Evolutionary conservation across 2,888 invertebrate genomes (phyloP), one percentile per base, ranked within the genome.

Genomic region (Gastrophysa polygoni): DNA sequence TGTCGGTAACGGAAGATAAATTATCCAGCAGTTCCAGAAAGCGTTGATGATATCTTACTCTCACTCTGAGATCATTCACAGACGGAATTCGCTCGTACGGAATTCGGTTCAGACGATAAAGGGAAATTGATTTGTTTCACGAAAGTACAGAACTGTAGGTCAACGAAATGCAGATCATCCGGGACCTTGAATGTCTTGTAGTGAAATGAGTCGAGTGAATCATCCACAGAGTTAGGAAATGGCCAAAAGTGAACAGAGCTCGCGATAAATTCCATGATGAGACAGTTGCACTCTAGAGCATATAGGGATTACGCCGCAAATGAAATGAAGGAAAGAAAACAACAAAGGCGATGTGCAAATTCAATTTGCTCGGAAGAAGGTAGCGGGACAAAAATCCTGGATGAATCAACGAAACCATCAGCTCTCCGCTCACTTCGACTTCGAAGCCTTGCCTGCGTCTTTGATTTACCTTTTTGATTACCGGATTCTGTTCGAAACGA

Each of bases 381-480:
- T 77, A 38, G 14, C n/a, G 38, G 77, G 77, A 77, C 77, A 76
- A 79, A 78, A 77, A 76, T 67, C 73, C 70, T 66, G 67, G 73
- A 71, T 73, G 74, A 75, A 78, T 78, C 78, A 78, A 78, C 75
- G 78, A 75, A 75, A 77, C 74, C 75, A n/a, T n/a, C n/a, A 73
- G 74, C 64, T 66, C 50, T 62, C 64, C 49, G 66, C 67, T 72
- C 71, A 68, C 68, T 73, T 70, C 63, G 70, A 73, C 73, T 76
- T 75, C 75, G 76, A 77, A 75, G 77, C 73, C 69, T 68, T 71
- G 68, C 59, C 68, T 71, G 68, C 59, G 69, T 73, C 77, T 77
- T 78, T 77, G 78, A 78, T 78, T 78, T 78, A 78, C 78, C 78
- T 79, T 78, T 78, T 77, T 78, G 76, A 78, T 79, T 78, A 77